Percentiles rank a stretch among this genome's conserved stretches.
phyloP scores from a whole-genome alignment of 2,113 vertebrate genomes.

The Pterocles orientalis region DNA sequence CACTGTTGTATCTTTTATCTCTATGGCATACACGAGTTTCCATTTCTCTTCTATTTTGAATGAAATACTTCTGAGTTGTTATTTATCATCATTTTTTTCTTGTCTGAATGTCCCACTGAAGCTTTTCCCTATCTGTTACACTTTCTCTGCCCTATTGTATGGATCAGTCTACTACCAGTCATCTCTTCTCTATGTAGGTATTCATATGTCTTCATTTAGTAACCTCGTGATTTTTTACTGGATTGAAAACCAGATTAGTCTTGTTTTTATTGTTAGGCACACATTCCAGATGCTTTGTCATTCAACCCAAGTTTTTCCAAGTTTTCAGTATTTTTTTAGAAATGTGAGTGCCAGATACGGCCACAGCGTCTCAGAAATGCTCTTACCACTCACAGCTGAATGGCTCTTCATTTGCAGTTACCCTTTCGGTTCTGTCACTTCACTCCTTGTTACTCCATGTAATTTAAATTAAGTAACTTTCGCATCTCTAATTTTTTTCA shows the following conservation, averaged over 20 bases:
- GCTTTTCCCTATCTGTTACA: not conserved
- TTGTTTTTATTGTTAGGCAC: not conserved
- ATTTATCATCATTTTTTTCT: not conserved
- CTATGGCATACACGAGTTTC: not conserved
- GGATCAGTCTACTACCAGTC: not conserved
- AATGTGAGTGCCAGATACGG: not conserved
- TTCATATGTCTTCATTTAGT: not conserved
- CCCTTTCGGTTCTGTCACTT: not conserved
- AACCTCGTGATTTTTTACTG: not conserved
- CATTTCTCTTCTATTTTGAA: not conserved
- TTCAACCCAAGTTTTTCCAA: not conserved
- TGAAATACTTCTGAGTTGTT: not conserved
- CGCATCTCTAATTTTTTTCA: not conserved
- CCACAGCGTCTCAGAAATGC: not conserved
- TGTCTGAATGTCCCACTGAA: not conserved
- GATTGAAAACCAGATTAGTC: not conserved
- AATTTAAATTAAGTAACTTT: not conserved
- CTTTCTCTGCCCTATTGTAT: not conserved
- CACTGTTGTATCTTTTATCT: accelerated
- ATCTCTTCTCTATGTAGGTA: not conserved
- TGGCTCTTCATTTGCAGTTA: not conserved
- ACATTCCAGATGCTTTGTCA: not conserved
- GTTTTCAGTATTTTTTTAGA: not conserved
- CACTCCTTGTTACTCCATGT: not conserved
- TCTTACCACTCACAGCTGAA: not conserved